A percentile compares a stretch with the other conserved stretches of the same genome.
phyloP scores from a whole-genome alignment of 1,140 invertebrate species.

The Drosophila pseudoobscura region DNA sequence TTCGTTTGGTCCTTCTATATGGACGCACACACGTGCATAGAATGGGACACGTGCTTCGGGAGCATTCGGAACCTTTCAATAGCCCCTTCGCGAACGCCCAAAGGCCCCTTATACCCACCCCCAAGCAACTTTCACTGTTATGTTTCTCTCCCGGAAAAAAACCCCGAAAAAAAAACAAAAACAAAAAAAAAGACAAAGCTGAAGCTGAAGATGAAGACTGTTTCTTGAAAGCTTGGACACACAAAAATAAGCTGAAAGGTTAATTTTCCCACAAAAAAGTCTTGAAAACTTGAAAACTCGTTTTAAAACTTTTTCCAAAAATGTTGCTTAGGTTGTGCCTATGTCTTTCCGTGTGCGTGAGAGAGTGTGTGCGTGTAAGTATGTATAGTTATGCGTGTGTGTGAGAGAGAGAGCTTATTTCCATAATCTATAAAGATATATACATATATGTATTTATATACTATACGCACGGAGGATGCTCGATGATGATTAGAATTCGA shows the following conservation, averaged over 20 bases:
- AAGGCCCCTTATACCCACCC: slow-evolving; percentile 25
- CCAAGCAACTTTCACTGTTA: slow-evolving; percentile 60
- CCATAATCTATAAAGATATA: slow-evolving; percentile 16
- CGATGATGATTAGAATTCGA: slow-evolving; percentile 3
- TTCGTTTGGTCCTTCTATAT: neutral
- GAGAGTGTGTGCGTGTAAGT: slow-evolving; percentile 10
- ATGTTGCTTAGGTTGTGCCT: slow-evolving; percentile 15
- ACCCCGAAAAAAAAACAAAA: slow-evolving; percentile 20
- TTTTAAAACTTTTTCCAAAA: neutral
- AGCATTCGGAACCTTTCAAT: slow-evolving; percentile 1
- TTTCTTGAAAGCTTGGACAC: slow-evolving; percentile 55
- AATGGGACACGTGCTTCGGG: neutral
- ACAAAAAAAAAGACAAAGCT: slow-evolving; percentile 23
- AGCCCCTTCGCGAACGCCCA: slow-evolving; percentile 29
- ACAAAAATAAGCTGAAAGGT: slow-evolving; percentile 8
- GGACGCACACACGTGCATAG: no score
- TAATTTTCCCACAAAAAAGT: neutral
- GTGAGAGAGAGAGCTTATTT: slow-evolving; percentile 14
- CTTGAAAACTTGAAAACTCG: neutral
- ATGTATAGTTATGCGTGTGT: neutral
- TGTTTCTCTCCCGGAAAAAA: slow-evolving; percentile 53
- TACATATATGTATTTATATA: slow-evolving; percentile 20
- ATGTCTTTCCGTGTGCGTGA: slow-evolving; percentile 7
- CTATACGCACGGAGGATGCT: neutral
- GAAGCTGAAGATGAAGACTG: slow-evolving; percentile 63